phyloP scores from a whole-genome alignment of 2,888 invertebrate genomes.

The Pheosia gnoma region DNA sequence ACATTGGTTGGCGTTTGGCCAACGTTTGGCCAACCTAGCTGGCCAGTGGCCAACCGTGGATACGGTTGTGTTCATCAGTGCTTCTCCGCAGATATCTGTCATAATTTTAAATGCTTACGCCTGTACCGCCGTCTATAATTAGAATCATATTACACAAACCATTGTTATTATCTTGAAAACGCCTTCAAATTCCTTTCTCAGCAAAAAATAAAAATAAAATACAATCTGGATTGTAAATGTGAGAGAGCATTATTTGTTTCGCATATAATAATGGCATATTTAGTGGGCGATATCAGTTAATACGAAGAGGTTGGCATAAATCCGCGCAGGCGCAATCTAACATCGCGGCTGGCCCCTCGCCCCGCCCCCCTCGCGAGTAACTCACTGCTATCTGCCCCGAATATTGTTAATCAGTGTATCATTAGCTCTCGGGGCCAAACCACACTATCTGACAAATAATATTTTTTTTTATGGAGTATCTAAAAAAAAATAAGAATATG shows the following conservation, averaged over 20 bases:
- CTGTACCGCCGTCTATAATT: slow-evolving; percentile 11
- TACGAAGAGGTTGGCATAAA: slow-evolving; percentile 78
- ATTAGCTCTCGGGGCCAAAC: slow-evolving; percentile 63
- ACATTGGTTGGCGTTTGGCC: too few species aligned
- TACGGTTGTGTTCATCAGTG: background rate
- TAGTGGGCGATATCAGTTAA: slow-evolving; percentile 82
- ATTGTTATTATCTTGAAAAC: slow-evolving; percentile 39
- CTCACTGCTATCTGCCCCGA: slow-evolving; percentile 81
- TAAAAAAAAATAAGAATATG: too few species aligned
- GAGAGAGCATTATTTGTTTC: slow-evolving; percentile 77
- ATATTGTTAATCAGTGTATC: slow-evolving; percentile 84
- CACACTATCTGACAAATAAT: slow-evolving; percentile 52
- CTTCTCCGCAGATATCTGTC: background rate
- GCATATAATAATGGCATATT: slow-evolving; percentile 83
- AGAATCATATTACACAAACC: slow-evolving; percentile 28
- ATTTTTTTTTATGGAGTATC: background rate
- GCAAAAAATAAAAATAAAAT: slow-evolving; percentile 67
- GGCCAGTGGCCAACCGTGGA: too few species aligned
- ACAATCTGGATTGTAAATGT: slow-evolving; percentile 52
- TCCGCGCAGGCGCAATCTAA: slow-evolving; percentile 77
- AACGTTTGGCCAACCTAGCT: too few species aligned
- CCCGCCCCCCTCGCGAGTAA: slow-evolving; percentile 73
- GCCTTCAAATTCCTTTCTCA: slow-evolving; percentile 63
- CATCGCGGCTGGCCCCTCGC: slow-evolving; percentile 63
- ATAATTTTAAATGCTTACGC: slow-evolving; percentile 5